Conservation (phyloP, 2,797 vertebrate species). For the Ispidina picta region DNA sequence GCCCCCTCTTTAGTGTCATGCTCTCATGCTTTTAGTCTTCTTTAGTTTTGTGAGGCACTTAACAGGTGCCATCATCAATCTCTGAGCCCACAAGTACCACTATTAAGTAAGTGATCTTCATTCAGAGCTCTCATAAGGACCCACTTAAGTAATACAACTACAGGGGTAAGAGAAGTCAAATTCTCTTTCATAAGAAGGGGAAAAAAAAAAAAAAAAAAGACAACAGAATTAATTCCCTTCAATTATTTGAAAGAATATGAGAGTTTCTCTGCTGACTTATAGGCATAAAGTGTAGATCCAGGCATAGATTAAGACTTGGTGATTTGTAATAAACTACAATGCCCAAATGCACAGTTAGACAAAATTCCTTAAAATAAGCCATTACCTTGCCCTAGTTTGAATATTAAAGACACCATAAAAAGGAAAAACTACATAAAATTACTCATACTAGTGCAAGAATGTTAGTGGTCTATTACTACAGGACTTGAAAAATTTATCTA, state of each 20-base stretch:
- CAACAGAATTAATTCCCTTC: not conserved
- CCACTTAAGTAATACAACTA: not conserved
- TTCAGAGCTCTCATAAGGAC: not conserved
- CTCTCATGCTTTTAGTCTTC: not conserved
- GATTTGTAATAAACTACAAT: not conserved
- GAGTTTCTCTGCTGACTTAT: not conserved
- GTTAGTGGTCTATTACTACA: conserved; percentile 9
- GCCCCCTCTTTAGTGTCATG: not conserved
- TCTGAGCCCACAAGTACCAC: not conserved
- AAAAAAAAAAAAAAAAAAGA: not conserved
- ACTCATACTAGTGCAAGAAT: not conserved
- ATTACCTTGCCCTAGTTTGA: conserved; percentile 1
- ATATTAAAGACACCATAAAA: conserved; percentile 13
- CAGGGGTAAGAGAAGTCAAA: not conserved
- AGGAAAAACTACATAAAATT: not conserved
- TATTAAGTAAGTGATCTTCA: not conserved
- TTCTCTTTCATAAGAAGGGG: not conserved
- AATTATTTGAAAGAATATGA: not conserved
- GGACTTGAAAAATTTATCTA: not conserved
- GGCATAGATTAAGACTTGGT: not conserved
- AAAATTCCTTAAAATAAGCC: conserved; percentile 27
- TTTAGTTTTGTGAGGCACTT: not conserved
- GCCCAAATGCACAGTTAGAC: not conserved
- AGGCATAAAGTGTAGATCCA: conserved; percentile 10
- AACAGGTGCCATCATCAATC: not conserved